These are phyloP conservation scores for Hoplodrina blanda DNA, from an alignment of 2,888 invertebrate species.

Conservation along the genomic window DNA sequence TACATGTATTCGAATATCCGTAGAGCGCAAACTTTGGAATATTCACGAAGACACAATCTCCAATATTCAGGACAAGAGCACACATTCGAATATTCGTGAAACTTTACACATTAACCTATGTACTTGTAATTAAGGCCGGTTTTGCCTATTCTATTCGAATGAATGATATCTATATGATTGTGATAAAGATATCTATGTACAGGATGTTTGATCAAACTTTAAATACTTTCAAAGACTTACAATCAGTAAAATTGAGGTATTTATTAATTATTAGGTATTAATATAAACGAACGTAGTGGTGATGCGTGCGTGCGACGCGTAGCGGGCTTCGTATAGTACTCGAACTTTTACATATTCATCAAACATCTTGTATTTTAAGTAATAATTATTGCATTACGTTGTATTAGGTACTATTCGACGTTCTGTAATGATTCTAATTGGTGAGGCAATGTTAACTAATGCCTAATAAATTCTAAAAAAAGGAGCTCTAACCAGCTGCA, in stretches of 20 bases:
- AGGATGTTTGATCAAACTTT: conserved; percentile 86
- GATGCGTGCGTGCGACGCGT: conserved; percentile 68
- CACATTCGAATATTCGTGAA: conserved; percentile 69
- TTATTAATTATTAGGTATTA: conserved; percentile 71
- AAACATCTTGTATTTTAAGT: conserved; percentile 84
- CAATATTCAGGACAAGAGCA: conserved; percentile 63
- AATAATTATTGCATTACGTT: conserved; percentile 76
- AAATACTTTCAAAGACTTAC: conserved; percentile 71
- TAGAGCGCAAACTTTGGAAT: conserved; percentile 54
- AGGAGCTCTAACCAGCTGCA: conserved; percentile 80
- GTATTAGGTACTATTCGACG: conserved; percentile 67
- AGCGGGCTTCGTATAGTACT: conserved; percentile 58
- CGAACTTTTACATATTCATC: conserved; percentile 69
- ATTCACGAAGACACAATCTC: conserved; percentile 49
- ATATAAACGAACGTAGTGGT: conserved; percentile 70
- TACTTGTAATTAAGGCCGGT: conserved; percentile 86
- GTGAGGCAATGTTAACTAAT: conserved; percentile 85
- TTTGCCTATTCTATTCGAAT: conserved; percentile 87
- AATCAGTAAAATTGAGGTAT: conserved; percentile 78
- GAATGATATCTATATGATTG: conserved; percentile 75
- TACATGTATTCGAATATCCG: conserved; percentile 49
- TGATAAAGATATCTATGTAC: conserved; percentile 78
- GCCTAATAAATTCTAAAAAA: conserved; percentile 87
- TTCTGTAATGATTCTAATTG: conserved; percentile 79
- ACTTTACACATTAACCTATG: conserved; percentile 74